These are phyloP conservation scores for Drosophila testacea DNA, from an alignment of 2,888 invertebrate species.

Conservation along the genomic window DNA sequence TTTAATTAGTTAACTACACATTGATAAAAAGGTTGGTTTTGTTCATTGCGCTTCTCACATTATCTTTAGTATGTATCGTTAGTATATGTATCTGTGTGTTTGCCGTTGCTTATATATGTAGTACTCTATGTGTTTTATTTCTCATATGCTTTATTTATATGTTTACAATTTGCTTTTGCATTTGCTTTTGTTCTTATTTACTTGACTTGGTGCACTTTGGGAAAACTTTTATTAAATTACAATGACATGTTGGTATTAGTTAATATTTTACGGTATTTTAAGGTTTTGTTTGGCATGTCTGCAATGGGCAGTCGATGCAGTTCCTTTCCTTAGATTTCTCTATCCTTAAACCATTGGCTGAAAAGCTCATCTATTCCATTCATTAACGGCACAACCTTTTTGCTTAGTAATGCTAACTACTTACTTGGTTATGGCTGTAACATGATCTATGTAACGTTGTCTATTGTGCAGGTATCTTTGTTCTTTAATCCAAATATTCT, in stretches of 20 bases:
- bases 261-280: neutral
- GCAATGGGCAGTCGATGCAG: constrained; percentile 42
- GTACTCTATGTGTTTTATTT: constrained; percentile 39
- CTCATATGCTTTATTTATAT: constrained; percentile 62
- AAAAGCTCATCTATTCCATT: constrained; percentile 13
- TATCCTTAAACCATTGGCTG: constrained; percentile 6
- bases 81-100: constrained; percentile 15
- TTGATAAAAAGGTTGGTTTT: constrained; percentile 59
- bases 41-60: constrained; percentile 26
- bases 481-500: constrained; percentile 1
- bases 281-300: neutral
- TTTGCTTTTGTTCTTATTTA: constrained; percentile 24
- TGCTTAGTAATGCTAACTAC: constrained; percentile 30
- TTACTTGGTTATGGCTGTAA: constrained; percentile 13
- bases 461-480: constrained; percentile 30
- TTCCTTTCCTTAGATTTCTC: neutral
- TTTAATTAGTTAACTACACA: constrained; percentile 48
- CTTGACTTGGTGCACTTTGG: constrained; percentile 60
- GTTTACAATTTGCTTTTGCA: constrained; percentile 28
- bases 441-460: constrained; percentile 33
- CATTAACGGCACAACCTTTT: constrained; percentile 42
- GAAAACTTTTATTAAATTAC: constrained; percentile 26
- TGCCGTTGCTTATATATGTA: constrained; percentile 1
- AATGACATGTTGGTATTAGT: constrained; percentile 2
- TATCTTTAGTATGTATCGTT: constrained; percentile 24